phyloP scores from a whole-genome alignment of 2,113 vertebrate species.

The Pseudopodoces humilis region DNA sequence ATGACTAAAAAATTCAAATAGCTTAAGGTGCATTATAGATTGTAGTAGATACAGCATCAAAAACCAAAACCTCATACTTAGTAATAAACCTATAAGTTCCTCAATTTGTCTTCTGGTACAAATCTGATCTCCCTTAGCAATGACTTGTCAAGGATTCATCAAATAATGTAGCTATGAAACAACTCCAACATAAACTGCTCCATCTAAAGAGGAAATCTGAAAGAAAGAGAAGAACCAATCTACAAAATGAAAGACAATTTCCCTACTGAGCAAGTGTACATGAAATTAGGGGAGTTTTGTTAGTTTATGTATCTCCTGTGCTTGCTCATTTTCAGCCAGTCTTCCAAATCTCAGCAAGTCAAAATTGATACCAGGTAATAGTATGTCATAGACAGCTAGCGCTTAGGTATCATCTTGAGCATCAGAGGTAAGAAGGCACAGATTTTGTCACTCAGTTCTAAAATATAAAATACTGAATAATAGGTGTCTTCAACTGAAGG shows the following conservation, averaged over 20 bases:
- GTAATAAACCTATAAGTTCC: background rate
- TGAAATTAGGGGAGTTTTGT: accelerated
- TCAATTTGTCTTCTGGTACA: background rate
- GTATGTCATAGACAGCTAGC: background rate
- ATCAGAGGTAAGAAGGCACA: background rate
- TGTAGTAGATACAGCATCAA: background rate
- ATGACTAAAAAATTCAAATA: background rate
- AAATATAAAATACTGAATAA: background rate
- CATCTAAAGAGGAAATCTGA: background rate
- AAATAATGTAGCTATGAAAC: background rate
- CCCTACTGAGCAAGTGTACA: background rate
- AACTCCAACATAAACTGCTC: background rate
- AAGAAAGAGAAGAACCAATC: background rate
- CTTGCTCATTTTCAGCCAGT: background rate
- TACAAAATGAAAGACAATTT: background rate
- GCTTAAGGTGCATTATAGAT: background rate
- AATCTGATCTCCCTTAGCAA: background rate
- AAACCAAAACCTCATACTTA: background rate
- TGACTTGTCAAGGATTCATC: background rate
- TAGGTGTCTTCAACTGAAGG: background rate
- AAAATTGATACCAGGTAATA: background rate
- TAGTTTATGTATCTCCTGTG: background rate
- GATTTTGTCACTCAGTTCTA: background rate
- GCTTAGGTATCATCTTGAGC: background rate
- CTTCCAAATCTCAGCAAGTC: background rate